Evolutionary conservation across 2,888 invertebrate genomes (phyloP).

Genomic region (Timema podura): DNA sequence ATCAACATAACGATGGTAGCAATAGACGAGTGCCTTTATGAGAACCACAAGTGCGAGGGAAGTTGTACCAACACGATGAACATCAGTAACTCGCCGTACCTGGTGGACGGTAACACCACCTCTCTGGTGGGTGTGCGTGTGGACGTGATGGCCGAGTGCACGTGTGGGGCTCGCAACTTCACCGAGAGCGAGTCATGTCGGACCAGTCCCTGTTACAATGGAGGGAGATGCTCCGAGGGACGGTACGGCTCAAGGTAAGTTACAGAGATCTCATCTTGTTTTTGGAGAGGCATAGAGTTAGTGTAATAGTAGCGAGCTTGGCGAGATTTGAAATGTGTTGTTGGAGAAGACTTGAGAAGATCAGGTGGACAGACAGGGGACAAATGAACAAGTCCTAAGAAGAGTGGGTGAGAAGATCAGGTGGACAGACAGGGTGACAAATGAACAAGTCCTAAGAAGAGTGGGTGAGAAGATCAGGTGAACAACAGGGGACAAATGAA

Average conservation of each 20-base stretch:
- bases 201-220: constrained; percentile 50
- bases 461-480: too few relatives aligned
- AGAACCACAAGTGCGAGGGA: constrained; percentile 46
- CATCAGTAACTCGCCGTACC: constrained; percentile 39
- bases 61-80: constrained; percentile 50
- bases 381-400: too few relatives aligned
- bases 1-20: constrained; percentile 53
- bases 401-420: too few relatives aligned
- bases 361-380: too few relatives aligned
- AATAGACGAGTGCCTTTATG: constrained; percentile 49
- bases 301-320: too few relatives aligned
- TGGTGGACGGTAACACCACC: constrained; percentile 56
- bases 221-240: constrained; percentile 52
- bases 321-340: too few relatives aligned
- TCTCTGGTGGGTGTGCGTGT: constrained; percentile 55
- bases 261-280: too few relatives aligned
- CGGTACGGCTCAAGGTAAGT: constrained; percentile 39
- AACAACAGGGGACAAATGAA: too few relatives aligned
- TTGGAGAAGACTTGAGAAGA: too few relatives aligned
- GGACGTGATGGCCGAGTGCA: constrained; percentile 47
- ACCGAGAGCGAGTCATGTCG: constrained; percentile 46
- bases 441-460: too few relatives aligned
- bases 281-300: too few relatives aligned
- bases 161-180: constrained; percentile 48
- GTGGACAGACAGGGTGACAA: too few relatives aligned